phyloP scores from a whole-genome alignment of 2,888 invertebrate species.

The Notodonta ziczac region DNA sequence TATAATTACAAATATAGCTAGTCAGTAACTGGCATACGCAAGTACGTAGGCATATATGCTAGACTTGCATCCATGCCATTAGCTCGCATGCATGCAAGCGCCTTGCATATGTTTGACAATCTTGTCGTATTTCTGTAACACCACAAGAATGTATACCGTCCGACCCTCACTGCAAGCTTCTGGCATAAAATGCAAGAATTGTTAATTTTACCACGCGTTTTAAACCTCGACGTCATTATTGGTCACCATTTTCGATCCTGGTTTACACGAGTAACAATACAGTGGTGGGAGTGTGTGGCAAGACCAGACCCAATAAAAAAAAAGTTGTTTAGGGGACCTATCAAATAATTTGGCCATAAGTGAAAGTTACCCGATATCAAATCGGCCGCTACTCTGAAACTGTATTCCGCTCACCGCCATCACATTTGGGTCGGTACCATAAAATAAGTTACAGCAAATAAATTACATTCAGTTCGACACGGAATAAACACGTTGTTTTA shows the following conservation, averaged over 20 bases:
- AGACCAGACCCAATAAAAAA: too few relatives aligned
- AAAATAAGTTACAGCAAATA: constrained; percentile 40
- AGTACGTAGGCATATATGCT: too few relatives aligned
- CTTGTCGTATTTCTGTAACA: too few relatives aligned
- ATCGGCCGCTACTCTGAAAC: constrained; percentile 21
- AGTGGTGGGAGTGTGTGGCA: too few relatives aligned
- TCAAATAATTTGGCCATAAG: constrained; percentile 29
- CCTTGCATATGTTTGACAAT: too few relatives aligned
- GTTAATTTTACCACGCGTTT: background rate
- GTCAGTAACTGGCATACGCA: too few relatives aligned
- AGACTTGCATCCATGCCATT: background rate
- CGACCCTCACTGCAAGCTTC: too few relatives aligned
- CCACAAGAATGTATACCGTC: too few relatives aligned
- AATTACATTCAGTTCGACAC: constrained; percentile 30
- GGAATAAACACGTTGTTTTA: constrained; percentile 33
- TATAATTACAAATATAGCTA: too few relatives aligned
- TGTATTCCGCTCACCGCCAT: constrained; percentile 19
- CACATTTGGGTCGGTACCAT: constrained; percentile 27
- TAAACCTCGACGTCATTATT: too few relatives aligned
- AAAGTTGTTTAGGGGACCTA: background rate
- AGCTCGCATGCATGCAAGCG: background rate
- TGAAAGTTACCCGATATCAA: constrained; percentile 23
- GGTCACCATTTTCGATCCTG: too few relatives aligned
- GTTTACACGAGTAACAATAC: too few relatives aligned
- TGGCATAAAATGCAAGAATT: background rate